phyloP scores from a whole-genome alignment of 2,113 vertebrate genomes.

The Upupa epops region DNA sequence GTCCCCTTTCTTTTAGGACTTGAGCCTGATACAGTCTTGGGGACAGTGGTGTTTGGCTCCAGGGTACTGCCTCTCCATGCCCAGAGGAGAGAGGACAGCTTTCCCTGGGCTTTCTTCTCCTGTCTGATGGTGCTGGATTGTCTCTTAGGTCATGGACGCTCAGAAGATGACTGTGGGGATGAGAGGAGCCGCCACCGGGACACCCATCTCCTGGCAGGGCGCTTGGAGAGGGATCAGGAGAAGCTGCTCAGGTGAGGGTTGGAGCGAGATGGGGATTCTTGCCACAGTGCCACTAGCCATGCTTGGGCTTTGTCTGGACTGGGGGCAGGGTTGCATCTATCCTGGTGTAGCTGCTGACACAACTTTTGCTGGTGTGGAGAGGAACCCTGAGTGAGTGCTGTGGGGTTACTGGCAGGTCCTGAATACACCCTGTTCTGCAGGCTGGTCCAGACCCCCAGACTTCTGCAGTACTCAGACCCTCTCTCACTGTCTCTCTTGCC shows the following conservation, averaged over 20 bases:
- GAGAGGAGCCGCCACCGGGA: constrained; percentile 85
- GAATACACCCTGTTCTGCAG: not conserved
- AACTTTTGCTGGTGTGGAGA: not conserved
- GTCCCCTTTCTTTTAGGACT: not conserved
- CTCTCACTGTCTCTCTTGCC: not conserved
- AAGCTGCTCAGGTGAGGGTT: constrained; percentile 88
- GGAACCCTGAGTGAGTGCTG: not conserved
- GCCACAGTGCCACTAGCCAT: not conserved
- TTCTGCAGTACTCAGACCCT: not conserved
- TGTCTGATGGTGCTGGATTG: not conserved
- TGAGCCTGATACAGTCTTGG: not conserved
- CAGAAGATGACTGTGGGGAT: constrained; percentile 85
- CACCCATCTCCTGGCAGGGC: constrained; percentile 84
- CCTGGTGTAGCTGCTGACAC: not conserved
- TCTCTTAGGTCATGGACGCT: constrained; percentile 66
- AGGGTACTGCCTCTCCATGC: not conserved
- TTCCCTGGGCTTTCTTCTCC: not conserved
- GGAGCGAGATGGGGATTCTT: not conserved
- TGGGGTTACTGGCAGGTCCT: not conserved
- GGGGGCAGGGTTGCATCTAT: not conserved
- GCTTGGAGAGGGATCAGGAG: constrained; percentile 91
- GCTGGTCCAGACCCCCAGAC: not conserved
- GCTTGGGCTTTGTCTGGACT: not conserved
- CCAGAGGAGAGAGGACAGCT: not conserved
- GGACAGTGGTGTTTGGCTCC: not conserved